These are phyloP conservation scores for Rhagophthalmus giganteus DNA, from an alignment of 2,888 invertebrate species.

Conservation along the genomic window DNA sequence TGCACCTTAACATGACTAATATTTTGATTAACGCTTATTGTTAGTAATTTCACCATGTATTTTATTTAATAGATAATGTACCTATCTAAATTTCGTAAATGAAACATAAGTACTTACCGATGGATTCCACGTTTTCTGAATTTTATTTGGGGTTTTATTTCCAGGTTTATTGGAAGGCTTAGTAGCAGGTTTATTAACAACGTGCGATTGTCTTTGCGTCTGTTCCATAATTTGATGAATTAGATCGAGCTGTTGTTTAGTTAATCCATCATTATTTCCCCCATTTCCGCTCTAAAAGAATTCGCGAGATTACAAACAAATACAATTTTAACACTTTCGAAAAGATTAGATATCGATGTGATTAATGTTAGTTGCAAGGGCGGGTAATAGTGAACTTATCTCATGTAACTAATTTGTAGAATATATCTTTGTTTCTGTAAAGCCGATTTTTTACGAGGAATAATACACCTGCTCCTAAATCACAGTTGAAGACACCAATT, in stretches of 20 bases:
- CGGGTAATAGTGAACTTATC: conserved; percentile 2
- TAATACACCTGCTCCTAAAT: conserved; percentile 44
- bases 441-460: conserved; percentile 39
- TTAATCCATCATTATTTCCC: conserved; percentile 67
- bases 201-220: conserved; percentile 64
- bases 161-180: conserved; percentile 44
- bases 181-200: conserved; percentile 45
- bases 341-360: neutral
- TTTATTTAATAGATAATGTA: too few species aligned
- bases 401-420: conserved; percentile 17
- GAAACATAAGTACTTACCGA: too few species aligned
- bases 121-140: conserved; percentile 51
- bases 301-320: too few species aligned
- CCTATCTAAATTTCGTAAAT: too few species aligned
- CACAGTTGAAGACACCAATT: conserved; percentile 42
- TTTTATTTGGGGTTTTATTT: conserved; percentile 46
- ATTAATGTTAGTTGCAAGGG: neutral
- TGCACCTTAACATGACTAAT: too few species aligned
- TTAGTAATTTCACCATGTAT: too few species aligned
- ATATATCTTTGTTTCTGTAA: conserved; percentile 23
- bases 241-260: conserved; percentile 73
- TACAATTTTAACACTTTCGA: neutral
- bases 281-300: conserved; percentile 53
- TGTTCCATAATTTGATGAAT: conserved; percentile 79
- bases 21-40: too few species aligned